Conservation (phyloP, 1,140 invertebrate species). For the Limonius californicus region DNA sequence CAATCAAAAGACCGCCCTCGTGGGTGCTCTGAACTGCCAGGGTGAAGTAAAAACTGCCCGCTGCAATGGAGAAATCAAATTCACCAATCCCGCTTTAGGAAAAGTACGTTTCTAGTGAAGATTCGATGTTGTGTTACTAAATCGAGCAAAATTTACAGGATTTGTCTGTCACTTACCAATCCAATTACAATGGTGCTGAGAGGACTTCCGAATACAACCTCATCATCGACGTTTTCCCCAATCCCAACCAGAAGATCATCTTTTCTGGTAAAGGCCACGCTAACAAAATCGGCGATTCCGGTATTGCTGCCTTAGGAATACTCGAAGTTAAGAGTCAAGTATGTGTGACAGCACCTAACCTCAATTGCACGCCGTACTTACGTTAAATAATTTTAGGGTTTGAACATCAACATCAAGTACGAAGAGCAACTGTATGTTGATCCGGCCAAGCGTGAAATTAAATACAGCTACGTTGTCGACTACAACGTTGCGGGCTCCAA, state of each 20-base stretch:
- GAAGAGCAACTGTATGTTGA: conserved; percentile 31
- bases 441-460: background rate
- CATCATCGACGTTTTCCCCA: conserved; percentile 59
- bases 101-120: conserved; percentile 52
- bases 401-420: conserved; percentile 46
- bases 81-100: conserved; percentile 60
- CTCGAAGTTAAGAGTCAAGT: background rate
- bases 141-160: too few relatives aligned
- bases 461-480: background rate
- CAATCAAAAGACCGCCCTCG: conserved; percentile 56
- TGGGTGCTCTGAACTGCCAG: conserved; percentile 28
- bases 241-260: conserved; percentile 59
- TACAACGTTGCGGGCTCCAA: conserved; percentile 24
- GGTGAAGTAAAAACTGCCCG: background rate
- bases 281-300: conserved; percentile 47
- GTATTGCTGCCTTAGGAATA: background rate
- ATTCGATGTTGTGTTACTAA: too few relatives aligned
- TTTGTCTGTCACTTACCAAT: conserved; percentile 50
- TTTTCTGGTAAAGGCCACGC: conserved; percentile 42
- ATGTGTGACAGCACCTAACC: background rate
- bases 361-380: background rate
- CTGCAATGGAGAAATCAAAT: conserved; percentile 52
- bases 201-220: conserved; percentile 49
- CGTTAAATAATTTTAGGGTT: conserved; percentile 36
- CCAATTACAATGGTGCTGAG: conserved; percentile 47